These are phyloP conservation scores for Eriocheir sinensis DNA, from an alignment of 1,140 invertebrate species.

Conservation along the genomic window DNA sequence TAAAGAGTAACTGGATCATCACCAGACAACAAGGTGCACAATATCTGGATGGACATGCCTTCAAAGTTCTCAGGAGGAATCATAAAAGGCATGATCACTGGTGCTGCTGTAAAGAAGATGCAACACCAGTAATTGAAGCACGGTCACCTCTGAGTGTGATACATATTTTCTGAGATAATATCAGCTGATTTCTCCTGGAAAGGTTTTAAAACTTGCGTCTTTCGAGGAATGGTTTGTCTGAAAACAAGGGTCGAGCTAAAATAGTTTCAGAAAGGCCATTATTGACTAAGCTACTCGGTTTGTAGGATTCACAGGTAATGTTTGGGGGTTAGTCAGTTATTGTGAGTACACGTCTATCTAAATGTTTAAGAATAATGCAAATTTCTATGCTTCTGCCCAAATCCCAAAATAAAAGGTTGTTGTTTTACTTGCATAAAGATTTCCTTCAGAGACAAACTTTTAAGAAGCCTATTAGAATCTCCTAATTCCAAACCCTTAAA, in stretches of 20 bases:
- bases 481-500: background rate
- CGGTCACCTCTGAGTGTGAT: background rate
- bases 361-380: background rate
- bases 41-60: slow-evolving; percentile 68
- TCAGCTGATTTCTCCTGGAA: background rate
- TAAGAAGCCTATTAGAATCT: background rate
- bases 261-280: no score
- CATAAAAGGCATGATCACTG: slow-evolving; percentile 74
- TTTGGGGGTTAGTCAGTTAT: background rate
- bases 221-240: background rate
- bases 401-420: background rate
- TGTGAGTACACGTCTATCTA: background rate
- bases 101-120: slow-evolving; percentile 62
- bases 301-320: background rate
- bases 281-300: no score
- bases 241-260: background rate
- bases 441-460: background rate
- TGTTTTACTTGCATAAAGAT: background rate
- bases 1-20: slow-evolving; percentile 70
- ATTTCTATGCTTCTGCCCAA: background rate
- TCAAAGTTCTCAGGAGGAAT: slow-evolving; percentile 74
- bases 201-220: no score
- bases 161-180: slow-evolving; percentile 10
- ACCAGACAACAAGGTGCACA: slow-evolving; percentile 70
- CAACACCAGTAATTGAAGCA: background rate